Percentiles rank a stretch among this genome's conserved stretches.
These are phyloP conservation scores for Grammomys dolichurus DNA, from an alignment of 2,113 vertebrate species.

Conservation along the genomic window DNA sequence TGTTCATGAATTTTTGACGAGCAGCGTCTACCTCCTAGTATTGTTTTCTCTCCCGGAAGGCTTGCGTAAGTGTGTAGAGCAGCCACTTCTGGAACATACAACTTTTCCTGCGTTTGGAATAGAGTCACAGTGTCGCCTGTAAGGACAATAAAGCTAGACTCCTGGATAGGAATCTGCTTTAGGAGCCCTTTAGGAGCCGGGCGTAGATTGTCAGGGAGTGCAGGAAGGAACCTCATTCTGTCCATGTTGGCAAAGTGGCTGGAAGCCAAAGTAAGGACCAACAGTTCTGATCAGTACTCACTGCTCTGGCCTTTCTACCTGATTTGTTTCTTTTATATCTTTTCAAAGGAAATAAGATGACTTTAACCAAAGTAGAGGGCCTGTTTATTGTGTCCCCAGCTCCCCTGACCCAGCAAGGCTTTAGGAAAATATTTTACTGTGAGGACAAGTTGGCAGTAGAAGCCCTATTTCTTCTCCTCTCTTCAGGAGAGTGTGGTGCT, in stretches of 20 bases:
- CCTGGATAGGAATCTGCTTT: neutral
- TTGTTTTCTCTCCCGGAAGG: neutral
- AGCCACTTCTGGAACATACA: neutral
- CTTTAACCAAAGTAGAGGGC: neutral
- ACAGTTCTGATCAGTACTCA: neutral
- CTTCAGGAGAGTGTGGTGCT: neutral
- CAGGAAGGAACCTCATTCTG: neutral
- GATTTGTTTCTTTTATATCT: neutral
- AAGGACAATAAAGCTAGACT: conserved; percentile 11
- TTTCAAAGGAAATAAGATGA: conserved; percentile 13
- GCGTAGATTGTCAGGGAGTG: neutral
- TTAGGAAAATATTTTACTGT: neutral
- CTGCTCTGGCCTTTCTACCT: neutral
- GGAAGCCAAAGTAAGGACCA: neutral
- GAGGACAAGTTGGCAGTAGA: neutral
- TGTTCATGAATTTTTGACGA: neutral
- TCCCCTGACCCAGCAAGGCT: neutral
- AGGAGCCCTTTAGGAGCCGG: neutral
- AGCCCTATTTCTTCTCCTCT: neutral
- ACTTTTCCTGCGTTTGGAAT: neutral
- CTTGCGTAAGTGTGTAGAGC: neutral
- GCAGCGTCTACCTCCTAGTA: neutral
- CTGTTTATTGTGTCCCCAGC: neutral
- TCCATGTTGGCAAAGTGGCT: neutral
- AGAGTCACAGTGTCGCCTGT: neutral